phyloP scores from a whole-genome alignment of 1,140 invertebrate species.

The Diorhabda sublineata region DNA sequence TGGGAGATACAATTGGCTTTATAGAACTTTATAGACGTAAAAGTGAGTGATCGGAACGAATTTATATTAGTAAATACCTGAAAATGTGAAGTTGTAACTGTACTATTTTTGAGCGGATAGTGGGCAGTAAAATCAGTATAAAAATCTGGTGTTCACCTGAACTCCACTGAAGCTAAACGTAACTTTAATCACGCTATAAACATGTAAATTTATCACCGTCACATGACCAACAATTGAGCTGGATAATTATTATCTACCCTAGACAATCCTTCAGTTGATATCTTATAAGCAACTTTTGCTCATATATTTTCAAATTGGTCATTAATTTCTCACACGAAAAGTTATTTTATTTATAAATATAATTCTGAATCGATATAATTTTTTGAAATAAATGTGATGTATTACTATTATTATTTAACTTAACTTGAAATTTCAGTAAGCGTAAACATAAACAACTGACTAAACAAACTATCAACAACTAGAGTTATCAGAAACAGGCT shows the following conservation, averaged over 20 bases:
- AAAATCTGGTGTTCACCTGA: slow-evolving; percentile 14
- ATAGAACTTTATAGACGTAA: background rate
- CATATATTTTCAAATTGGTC: no score
- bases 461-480: no score
- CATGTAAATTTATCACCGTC: slow-evolving; percentile 16
- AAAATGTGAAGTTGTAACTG: background rate
- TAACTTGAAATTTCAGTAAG: no score
- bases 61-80: background rate
- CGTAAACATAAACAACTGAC: no score
- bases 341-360: no score
- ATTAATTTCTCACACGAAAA: no score
- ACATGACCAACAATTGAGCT: slow-evolving; percentile 10
- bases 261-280: background rate
- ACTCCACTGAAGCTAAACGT: slow-evolving; percentile 5
- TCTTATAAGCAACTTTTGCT: no score
- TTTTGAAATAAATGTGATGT: no score
- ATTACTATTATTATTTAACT: no score
- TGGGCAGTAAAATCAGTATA: slow-evolving; percentile 8
- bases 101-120: background rate
- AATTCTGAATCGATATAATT: no score
- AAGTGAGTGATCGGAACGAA: background rate
- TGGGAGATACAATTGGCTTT: background rate
- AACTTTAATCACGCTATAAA: slow-evolving; percentile 18
- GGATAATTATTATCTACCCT: slow-evolving; percentile 7
- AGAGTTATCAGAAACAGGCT: no score